These are phyloP conservation scores for Euphysa ruthae DNA, from an alignment of 30 jellyfish, hydroid and myxozoan species.

Conservation along the genomic window DNA sequence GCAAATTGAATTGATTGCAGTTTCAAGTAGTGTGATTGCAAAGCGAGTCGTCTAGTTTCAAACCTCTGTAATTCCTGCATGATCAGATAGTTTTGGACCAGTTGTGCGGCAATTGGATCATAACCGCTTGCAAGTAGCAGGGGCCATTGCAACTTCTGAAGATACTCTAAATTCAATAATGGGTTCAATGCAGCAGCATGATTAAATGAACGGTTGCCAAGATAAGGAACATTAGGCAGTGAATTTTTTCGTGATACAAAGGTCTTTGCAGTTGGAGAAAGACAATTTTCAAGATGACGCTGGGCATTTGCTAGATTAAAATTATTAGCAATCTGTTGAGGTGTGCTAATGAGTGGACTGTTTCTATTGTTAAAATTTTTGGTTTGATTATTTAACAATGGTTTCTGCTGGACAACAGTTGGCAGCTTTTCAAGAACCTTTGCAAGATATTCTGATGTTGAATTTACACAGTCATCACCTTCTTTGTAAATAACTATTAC, in stretches of 20 bases:
- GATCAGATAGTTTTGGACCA: constrained; percentile 72
- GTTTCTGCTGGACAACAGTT: constrained; percentile 7
- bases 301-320: not conserved
- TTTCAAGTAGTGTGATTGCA: constrained; percentile 76
- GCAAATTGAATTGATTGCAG: constrained; percentile 22
- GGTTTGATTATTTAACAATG: not conserved
- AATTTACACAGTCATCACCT: constrained; percentile 62
- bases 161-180: constrained; percentile 29
- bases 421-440: constrained; percentile 44
- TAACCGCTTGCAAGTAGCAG: constrained; percentile 24
- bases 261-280: constrained; percentile 89
- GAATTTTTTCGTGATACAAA: constrained; percentile 78
- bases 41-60: constrained; percentile 81
- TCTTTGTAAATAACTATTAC: constrained; percentile 69
- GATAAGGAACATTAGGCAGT: constrained; percentile 32
- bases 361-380: constrained; percentile 20
- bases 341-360: constrained; percentile 18
- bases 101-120: constrained; percentile 71
- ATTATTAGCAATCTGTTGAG: constrained; percentile 6
- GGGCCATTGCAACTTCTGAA: constrained; percentile 72
- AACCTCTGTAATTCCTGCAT: constrained; percentile 87
- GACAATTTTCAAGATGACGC: constrained; percentile 21
- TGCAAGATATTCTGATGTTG: constrained; percentile 55
- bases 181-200: constrained; percentile 50
- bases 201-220: constrained; percentile 27